Conservation (phyloP, 1,140 invertebrate genomes). For the Ridgeia piscesae region DNA sequence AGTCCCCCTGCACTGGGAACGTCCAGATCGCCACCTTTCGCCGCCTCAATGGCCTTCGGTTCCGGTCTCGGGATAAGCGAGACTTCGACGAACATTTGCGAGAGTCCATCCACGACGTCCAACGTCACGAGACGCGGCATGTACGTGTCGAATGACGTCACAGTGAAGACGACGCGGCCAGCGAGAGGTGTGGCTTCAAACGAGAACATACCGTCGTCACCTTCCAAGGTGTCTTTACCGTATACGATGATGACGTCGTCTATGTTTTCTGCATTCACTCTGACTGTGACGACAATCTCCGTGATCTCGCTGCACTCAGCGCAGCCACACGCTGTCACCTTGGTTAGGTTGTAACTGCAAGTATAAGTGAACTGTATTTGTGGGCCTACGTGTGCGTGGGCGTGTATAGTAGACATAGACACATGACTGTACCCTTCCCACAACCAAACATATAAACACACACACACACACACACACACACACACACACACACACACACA, state of each 20-base stretch:
- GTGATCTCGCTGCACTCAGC: neutral
- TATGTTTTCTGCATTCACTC: neutral
- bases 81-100: neutral
- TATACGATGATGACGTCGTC: neutral
- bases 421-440: too few species aligned
- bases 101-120: neutral
- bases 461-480: too few species aligned
- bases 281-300: neutral
- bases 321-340: neutral
- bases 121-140: neutral
- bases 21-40: neutral
- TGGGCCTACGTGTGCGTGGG: too few species aligned
- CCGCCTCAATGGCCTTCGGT: neutral
- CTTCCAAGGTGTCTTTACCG: neutral
- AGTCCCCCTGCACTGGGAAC: neutral
- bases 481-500: too few species aligned
- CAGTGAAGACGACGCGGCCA: neutral
- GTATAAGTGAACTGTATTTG: neutral
- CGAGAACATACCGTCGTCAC: neutral
- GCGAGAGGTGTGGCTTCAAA: neutral
- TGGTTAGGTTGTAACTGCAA: neutral
- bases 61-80: neutral
- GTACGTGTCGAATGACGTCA: neutral
- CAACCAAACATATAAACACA: too few species aligned
- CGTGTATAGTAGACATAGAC: too few species aligned